Conservation (phyloP, 2,888 invertebrate genomes). For the Andrena trimmerana region DNA sequence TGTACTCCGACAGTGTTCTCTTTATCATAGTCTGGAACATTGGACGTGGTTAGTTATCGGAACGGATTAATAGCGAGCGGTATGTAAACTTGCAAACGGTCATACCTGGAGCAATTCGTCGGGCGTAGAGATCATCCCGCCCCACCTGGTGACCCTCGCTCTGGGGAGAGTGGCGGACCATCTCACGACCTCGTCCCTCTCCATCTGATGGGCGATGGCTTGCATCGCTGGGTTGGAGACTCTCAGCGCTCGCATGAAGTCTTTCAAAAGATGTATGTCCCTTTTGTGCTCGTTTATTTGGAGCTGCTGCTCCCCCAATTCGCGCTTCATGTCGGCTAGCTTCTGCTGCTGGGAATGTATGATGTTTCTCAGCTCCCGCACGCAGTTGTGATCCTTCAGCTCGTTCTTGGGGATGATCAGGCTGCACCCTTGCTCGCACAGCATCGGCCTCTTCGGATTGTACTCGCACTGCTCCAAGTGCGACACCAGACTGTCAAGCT, state of each 20-base stretch:
- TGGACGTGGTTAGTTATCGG: slow-evolving; percentile 9
- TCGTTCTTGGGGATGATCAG: slow-evolving; percentile 98
- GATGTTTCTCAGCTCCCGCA: slow-evolving; percentile 93
- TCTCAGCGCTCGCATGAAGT: slow-evolving; percentile 97
- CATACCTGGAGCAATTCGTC: slow-evolving; percentile 95
- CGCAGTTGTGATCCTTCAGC: slow-evolving; percentile 97
- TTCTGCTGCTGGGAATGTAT: slow-evolving; percentile 95
- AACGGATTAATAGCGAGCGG: neutral
- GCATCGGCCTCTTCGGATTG: slow-evolving; percentile 97
- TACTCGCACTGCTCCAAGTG: slow-evolving; percentile 97
- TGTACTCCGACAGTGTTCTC: slow-evolving; percentile 95
- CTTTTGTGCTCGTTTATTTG: slow-evolving; percentile 95
- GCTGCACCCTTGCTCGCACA: slow-evolving; percentile 97
- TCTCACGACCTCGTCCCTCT: slow-evolving; percentile 95
- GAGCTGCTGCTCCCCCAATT: slow-evolving; percentile 93
- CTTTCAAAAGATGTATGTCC: slow-evolving; percentile 95
- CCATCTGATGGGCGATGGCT: slow-evolving; percentile 97
- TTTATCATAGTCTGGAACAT: slow-evolving; percentile 94
- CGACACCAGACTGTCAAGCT: slow-evolving; percentile 93
- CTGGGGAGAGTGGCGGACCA: slow-evolving; percentile 94
- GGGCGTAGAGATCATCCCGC: slow-evolving; percentile 99
- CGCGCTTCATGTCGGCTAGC: slow-evolving; percentile 94
- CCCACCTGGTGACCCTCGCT: slow-evolving; percentile 97
- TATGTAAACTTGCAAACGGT: neutral
- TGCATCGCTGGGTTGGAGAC: slow-evolving; percentile 96